These are phyloP conservation scores for Gobiocypris rarus DNA, from an alignment of 2,113 vertebrate species.

Conservation along the genomic window DNA sequence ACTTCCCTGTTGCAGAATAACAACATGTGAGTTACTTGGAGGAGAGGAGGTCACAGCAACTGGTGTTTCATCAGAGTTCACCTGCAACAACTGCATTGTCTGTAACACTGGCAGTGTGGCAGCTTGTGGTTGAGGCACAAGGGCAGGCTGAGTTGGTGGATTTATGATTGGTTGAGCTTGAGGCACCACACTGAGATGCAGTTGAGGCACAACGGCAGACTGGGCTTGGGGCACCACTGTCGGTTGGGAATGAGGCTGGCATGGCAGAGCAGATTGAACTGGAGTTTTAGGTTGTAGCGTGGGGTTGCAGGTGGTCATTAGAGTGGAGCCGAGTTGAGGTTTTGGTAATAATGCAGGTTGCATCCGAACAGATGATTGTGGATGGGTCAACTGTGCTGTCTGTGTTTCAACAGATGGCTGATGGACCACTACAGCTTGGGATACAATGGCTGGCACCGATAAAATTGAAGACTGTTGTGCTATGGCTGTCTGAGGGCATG, in stretches of 20 bases:
- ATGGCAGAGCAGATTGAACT: slow-evolving; percentile 45
- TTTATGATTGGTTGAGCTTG: slow-evolving; percentile 58
- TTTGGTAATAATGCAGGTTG: slow-evolving; percentile 54
- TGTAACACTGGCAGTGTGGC: slow-evolving; percentile 88
- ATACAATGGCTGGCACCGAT: slow-evolving; percentile 61
- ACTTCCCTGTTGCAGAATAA: slow-evolving; percentile 92
- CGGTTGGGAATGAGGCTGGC: slow-evolving; percentile 39
- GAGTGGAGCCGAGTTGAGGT: slow-evolving; percentile 37
- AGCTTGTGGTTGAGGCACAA: slow-evolving; percentile 78
- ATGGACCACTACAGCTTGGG: slow-evolving; percentile 68
- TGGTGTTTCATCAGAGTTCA: slow-evolving; percentile 79
- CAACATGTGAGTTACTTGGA: slow-evolving; percentile 86
- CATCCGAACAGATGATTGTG: slow-evolving; percentile 45
- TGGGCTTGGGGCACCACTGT: slow-evolving; percentile 42
- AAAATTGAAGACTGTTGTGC: slow-evolving; percentile 52
- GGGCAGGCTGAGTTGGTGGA: slow-evolving; percentile 59
- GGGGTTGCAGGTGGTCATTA: background rate
- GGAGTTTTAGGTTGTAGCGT: slow-evolving; percentile 17
- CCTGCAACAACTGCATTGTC: slow-evolving; percentile 95
- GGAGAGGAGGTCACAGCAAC: slow-evolving; percentile 76
- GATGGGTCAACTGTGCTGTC: slow-evolving; percentile 43
- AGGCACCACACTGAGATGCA: slow-evolving; percentile 49
- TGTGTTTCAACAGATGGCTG: slow-evolving; percentile 65
- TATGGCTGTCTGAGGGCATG: slow-evolving; percentile 45
- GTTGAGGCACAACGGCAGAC: slow-evolving; percentile 63